phyloP scores from a whole-genome alignment of 2,888 invertebrate genomes.

The Eupelmus urozonus region DNA sequence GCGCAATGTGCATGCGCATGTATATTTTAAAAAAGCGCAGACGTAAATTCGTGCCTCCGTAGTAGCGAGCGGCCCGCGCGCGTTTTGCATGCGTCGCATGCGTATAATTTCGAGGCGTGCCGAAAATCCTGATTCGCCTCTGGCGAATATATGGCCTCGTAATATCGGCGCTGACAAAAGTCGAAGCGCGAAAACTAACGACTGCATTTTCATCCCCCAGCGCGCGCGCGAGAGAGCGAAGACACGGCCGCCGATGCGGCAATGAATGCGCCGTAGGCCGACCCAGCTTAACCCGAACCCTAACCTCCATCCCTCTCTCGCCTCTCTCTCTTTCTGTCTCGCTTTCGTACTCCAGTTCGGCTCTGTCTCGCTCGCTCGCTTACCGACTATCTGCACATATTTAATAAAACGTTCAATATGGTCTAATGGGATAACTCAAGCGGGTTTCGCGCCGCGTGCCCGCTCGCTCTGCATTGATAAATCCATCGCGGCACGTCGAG shows the following conservation, averaged over 20 bases:
- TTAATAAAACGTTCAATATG: constrained; percentile 74
- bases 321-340: not conserved
- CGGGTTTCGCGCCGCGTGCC: constrained; percentile 69
- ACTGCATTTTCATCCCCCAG: constrained; percentile 22
- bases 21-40: no score
- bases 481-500: constrained; percentile 63
- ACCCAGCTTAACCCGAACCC: constrained; percentile 28
- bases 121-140: constrained; percentile 43
- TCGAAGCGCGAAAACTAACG: constrained; percentile 37
- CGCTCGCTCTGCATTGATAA: constrained; percentile 71
- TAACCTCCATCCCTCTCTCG: constrained; percentile 3
- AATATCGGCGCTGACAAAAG: constrained; percentile 15
- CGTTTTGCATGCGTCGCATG: not conserved
- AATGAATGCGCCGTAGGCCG: constrained; percentile 45
- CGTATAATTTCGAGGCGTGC: not conserved
- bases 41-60: no score
- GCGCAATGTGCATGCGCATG: not conserved
- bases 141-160: not conserved
- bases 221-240: not conserved
- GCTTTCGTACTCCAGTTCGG: not conserved
- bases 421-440: constrained; percentile 73
- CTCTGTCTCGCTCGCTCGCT: not conserved
- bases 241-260: constrained; percentile 37
- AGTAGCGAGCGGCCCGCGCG: no score
- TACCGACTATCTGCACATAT: constrained; percentile 63